Conservation (phyloP, 2,888 invertebrate species). For the Phyto melanocephala region DNA sequence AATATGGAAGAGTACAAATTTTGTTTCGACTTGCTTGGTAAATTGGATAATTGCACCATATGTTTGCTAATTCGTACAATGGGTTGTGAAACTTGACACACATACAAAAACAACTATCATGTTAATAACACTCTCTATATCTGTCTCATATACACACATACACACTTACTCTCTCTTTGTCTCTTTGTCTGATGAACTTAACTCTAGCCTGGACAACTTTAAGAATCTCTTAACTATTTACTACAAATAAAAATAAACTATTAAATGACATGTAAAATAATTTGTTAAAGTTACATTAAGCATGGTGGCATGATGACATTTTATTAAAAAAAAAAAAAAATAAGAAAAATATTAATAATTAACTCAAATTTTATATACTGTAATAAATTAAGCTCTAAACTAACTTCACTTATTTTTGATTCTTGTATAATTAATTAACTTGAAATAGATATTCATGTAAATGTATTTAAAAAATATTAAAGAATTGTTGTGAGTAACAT, state of each 20-base stretch:
- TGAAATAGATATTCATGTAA: conserved; percentile 17
- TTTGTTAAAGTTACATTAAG: conserved; percentile 10
- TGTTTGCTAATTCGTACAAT: conserved; percentile 9
- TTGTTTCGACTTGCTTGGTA: conserved; percentile 31
- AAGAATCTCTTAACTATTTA: conserved; percentile 38
- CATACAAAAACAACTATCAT: not conserved
- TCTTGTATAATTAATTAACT: conserved; percentile 14
- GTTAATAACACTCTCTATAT: not conserved
- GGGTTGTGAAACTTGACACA: not conserved
- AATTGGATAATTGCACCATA: conserved; percentile 19
- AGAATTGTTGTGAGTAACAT: conserved; percentile 45
- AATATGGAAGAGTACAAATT: conserved; percentile 4
- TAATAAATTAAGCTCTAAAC: conserved; percentile 33
- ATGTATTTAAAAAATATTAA: conserved; percentile 26
- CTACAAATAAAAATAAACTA: not conserved
- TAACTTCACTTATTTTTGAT: conserved; percentile 40
- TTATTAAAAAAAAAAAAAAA: not conserved
- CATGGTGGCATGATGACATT: conserved; percentile 56
- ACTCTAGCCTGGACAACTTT: not conserved
- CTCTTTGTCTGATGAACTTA: not conserved
- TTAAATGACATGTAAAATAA: not conserved
- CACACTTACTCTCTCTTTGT: not conserved
- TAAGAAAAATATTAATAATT: not conserved
- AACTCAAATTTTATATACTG: conserved; percentile 9
- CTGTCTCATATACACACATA: not conserved